These are phyloP conservation scores for Venustaconcha ellipsiformis DNA, from an alignment of 1,140 invertebrate species.

Conservation along the genomic window DNA sequence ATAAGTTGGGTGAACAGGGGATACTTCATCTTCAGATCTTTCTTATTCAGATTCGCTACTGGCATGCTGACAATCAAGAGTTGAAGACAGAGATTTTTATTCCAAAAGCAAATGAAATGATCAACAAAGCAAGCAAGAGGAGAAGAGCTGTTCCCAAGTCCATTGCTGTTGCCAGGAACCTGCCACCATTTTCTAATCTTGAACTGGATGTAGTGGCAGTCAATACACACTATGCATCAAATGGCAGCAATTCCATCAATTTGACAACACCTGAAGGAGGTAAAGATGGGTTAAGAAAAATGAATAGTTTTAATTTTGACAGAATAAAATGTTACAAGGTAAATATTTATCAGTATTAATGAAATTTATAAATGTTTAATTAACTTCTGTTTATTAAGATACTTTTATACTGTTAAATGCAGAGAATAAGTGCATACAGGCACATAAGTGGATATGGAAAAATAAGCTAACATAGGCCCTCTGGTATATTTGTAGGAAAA, in stretches of 20 bases:
- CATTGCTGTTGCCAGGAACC: conserved; percentile 31
- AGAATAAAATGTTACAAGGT: not conserved
- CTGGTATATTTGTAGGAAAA: too few relatives aligned
- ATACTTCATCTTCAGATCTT: not conserved
- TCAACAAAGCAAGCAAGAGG: not conserved
- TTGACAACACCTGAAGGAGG: conserved; percentile 93
- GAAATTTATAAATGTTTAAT: too few relatives aligned
- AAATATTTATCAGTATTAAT: too few relatives aligned
- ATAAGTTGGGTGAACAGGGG: too few relatives aligned
- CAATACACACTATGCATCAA: conserved; percentile 91
- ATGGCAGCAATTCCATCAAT: conserved; percentile 84
- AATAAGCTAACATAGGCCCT: too few relatives aligned
- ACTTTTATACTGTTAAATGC: too few relatives aligned
- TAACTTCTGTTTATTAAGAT: too few relatives aligned
- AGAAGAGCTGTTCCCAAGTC: conserved; percentile 29
- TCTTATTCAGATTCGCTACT: conserved; percentile 82
- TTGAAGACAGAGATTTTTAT: conserved; percentile 74
- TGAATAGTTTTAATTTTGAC: not conserved
- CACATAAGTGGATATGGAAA: too few relatives aligned
- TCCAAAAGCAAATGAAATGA: conserved; percentile 1
- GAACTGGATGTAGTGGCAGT: conserved; percentile 89
- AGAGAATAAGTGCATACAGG: too few relatives aligned
- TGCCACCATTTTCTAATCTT: conserved; percentile 82
- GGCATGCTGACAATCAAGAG: conserved; percentile 80
- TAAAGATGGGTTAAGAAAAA: conserved; percentile 50